Conservation (phyloP, 2,888 invertebrate species). For the Monochamus alternatus region DNA sequence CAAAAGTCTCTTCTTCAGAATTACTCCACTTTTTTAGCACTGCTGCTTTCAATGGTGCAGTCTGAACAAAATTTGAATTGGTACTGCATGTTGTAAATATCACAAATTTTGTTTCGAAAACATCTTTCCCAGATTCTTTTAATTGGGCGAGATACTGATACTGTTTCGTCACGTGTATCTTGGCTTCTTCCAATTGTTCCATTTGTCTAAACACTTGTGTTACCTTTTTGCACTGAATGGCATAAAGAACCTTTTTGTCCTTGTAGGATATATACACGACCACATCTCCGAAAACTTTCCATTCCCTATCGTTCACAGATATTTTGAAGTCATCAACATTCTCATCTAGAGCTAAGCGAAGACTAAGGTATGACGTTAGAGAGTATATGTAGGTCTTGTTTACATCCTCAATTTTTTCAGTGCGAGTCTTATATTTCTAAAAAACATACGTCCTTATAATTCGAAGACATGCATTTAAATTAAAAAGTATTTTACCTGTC, state of each 20-base stretch:
- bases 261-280: slow-evolving; percentile 46
- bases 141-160: slow-evolving; percentile 34
- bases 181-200: slow-evolving; percentile 41
- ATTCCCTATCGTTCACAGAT: slow-evolving; percentile 52
- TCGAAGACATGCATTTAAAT: not conserved
- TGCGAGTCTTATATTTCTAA: slow-evolving; percentile 54
- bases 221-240: slow-evolving; percentile 48
- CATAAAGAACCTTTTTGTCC: slow-evolving; percentile 38
- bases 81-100: slow-evolving; percentile 45
- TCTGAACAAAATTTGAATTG: slow-evolving; percentile 34
- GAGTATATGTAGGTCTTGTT: slow-evolving; percentile 47
- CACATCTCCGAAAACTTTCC: slow-evolving; percentile 54
- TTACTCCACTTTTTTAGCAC: slow-evolving; percentile 35
- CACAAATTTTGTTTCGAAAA: slow-evolving; percentile 40
- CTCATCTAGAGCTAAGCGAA: slow-evolving; percentile 50
- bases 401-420: slow-evolving; percentile 43
- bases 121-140: slow-evolving; percentile 31
- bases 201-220: slow-evolving; percentile 35
- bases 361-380: slow-evolving; percentile 49
- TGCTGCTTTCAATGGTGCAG: not conserved
- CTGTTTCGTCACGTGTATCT: slow-evolving; percentile 45
- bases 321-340: slow-evolving; percentile 43
- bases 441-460: slow-evolving; percentile 35
- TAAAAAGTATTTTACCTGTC: slow-evolving; percentile 1
- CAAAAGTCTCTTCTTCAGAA: slow-evolving; percentile 1